A percentile compares a stretch with the other conserved stretches of the same genome.
Conservation (phyloP, 1,140 invertebrate genomes). For the Magallana angulata region DNA sequence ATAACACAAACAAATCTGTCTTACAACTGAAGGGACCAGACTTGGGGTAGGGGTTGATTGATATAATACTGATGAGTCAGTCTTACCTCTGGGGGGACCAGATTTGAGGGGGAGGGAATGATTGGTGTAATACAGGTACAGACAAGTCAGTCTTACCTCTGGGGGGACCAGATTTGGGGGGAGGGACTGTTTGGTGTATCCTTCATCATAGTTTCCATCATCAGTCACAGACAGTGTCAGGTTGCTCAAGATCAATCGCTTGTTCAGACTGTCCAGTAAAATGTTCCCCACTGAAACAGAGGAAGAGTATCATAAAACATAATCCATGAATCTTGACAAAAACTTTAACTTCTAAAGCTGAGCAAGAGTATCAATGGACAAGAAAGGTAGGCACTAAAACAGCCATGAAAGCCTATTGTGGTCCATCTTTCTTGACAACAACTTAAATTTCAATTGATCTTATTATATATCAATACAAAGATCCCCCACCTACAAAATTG, state of each 20-base stretch:
- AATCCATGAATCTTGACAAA: too few relatives aligned
- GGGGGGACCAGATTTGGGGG: conserved; percentile 21
- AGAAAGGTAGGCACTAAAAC: too few relatives aligned
- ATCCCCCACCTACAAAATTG: too few relatives aligned
- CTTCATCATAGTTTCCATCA: not conserved
- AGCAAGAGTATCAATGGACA: too few relatives aligned
- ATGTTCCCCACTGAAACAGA: conserved; percentile 31
- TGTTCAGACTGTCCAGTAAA: not conserved
- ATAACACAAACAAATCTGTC: too few relatives aligned
- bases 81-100: too few relatives aligned
- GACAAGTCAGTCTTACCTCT: not conserved
- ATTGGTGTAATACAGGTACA: too few relatives aligned
- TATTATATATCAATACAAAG: too few relatives aligned
- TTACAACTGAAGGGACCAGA: not conserved
- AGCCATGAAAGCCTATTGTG: too few relatives aligned
- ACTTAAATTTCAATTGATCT: too few relatives aligned
- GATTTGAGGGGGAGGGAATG: not conserved
- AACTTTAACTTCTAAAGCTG: too few relatives aligned
- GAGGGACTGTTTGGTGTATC: conserved; percentile 34
- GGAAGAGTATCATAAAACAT: not conserved
- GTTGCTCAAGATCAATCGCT: not conserved
- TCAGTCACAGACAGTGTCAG: conserved; percentile 33
- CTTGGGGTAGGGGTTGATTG: not conserved
- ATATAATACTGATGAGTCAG: not conserved
- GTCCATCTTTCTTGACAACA: too few relatives aligned